Evolutionary conservation across 2,888 invertebrate species (phyloP).

Genomic region (Chrysina gloriosa): DNA sequence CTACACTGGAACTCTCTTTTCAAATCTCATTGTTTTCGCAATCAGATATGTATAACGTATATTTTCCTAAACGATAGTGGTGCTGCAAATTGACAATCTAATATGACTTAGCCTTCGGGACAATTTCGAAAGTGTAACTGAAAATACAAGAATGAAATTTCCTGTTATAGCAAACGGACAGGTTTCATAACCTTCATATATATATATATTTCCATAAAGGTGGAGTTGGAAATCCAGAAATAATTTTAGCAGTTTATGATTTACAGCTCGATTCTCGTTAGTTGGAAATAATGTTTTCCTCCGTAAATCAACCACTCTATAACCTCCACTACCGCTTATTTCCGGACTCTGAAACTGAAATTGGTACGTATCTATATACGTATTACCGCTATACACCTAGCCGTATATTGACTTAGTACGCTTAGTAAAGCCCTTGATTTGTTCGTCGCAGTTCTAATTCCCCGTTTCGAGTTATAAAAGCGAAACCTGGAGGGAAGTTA

Average conservation of each 20-base stretch:
- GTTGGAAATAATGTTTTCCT: background rate
- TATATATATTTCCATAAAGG: no score
- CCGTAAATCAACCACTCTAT: background rate
- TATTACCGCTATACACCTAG: constrained; percentile 5
- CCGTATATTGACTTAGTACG: constrained; percentile 26
- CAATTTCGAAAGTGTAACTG: no score
- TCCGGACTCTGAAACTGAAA: background rate
- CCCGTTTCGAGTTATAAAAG: constrained; percentile 33
- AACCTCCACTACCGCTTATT: background rate
- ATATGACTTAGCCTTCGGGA: no score
- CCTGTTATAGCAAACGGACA: no score
- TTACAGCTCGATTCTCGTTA: constrained; percentile 6
- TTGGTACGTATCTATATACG: background rate
- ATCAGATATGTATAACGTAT: no score
- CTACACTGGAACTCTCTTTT: no score
- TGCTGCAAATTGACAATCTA: no score
- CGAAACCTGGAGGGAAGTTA: constrained; percentile 2
- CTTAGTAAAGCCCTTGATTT: constrained; percentile 21
- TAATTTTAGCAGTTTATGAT: constrained; percentile 1
- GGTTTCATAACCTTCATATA: no score
- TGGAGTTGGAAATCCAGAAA: no score
- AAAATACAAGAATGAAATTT: no score
- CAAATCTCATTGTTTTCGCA: no score
- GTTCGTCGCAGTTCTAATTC: constrained; percentile 23
- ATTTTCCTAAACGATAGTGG: no score